These are phyloP conservation scores for Nyctereutes procyonoides DNA, from an alignment of 2,113 vertebrate species.

Conservation along the genomic window DNA sequence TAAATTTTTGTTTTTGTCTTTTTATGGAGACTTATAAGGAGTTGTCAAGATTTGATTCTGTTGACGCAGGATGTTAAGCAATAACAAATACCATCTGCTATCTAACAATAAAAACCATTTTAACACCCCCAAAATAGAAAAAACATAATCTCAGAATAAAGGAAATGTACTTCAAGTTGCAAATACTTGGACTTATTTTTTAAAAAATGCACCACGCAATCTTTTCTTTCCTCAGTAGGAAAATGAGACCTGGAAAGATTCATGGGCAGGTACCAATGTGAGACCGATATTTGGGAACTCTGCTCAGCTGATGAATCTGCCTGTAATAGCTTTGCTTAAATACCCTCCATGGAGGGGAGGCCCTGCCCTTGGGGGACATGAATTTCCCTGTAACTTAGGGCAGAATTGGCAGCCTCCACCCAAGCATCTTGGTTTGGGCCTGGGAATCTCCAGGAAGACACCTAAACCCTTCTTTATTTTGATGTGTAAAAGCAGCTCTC, in stretches of 20 bases:
- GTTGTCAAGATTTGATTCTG: not conserved
- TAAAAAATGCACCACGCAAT: not conserved
- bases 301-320: not conserved
- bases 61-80: not conserved
- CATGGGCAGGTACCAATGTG: not conserved
- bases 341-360: not conserved
- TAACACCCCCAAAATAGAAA: not conserved
- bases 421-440: not conserved
- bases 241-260: not conserved
- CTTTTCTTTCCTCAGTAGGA: not conserved
- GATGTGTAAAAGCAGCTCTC: not conserved
- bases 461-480: not conserved
- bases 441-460: not conserved
- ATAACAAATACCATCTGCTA: not conserved
- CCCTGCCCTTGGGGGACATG: accelerated
- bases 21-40: not conserved
- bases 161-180: not conserved
- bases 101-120: not conserved
- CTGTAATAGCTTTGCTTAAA: not conserved
- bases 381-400: not conserved
- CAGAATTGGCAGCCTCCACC: not conserved
- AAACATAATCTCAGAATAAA: not conserved
- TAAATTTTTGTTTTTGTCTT: not conserved
- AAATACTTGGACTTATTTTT: not conserved
- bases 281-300: not conserved